Evolutionary conservation across 1,140 invertebrate species (phyloP), one percentile per base, ranked within the genome.

Genomic region (Meloidogyne floridensis): DNA sequence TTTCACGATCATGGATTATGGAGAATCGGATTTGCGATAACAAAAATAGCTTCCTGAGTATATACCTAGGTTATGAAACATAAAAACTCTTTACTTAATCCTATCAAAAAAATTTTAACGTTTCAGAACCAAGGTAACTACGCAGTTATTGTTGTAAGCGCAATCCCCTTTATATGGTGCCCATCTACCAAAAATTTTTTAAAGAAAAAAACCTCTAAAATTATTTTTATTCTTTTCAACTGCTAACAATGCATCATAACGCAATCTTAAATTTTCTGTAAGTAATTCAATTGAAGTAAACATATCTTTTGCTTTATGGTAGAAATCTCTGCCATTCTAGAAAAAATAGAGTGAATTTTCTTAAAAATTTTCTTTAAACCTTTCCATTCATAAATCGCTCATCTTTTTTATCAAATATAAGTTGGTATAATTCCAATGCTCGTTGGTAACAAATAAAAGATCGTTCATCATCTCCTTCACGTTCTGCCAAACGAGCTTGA

Each of bases 381-480:
- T 5, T 32, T 72, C 53, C 43, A 47, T 11, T 71, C 13, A n/a
- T 71, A 72, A 79, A 79, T n/a, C n/a, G n/a, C n/a, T n/a, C n/a
- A n/a, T 71, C 15, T 8, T 6, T 72, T 18, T 54, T 65, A 18
- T 79, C 77, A 10, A 4, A 47, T 13, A 79, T 69, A 69, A 79
- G 20, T 42, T 20, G 7, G 6, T 13, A 43, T 20, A 79, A 47
- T 18, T 71, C 77, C 59, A 71, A 2, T 3, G 65, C 65, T 71
- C 77, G 42, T 43, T 18, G 9, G n/a, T 79, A 79, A 10, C 47
- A 42, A 71, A 79, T 71, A 72, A 47, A 79, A 7, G 77, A 65
- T 3, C 71, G 11, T 32, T 79, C 77, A 15, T 79, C 77, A n/a
- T 79, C 20, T 42, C 77, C 77, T 8, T 79, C 59, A 10, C 13